These are phyloP conservation scores for Orestias chungarensis DNA, from an alignment of 2,797 vertebrate species.

Conservation along the genomic window DNA sequence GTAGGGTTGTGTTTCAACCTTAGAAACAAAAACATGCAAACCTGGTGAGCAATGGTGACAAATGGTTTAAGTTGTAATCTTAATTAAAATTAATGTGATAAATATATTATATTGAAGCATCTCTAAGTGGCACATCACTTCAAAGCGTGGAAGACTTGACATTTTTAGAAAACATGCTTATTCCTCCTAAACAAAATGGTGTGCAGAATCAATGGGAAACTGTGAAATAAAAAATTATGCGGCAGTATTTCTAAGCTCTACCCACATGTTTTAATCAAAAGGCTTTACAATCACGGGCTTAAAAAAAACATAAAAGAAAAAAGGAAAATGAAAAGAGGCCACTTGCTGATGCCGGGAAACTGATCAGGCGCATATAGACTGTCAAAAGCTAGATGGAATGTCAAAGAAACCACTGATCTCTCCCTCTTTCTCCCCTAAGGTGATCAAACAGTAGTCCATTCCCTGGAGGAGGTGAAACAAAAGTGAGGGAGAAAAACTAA, in stretches of 20 bases:
- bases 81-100: background rate
- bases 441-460: slow-evolving; percentile 75
- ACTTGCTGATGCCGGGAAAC: slow-evolving; percentile 61
- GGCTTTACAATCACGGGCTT: slow-evolving; percentile 49
- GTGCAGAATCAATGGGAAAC: slow-evolving; percentile 45
- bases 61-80: background rate
- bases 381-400: slow-evolving; percentile 70
- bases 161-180: slow-evolving; percentile 40
- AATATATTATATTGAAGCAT: background rate
- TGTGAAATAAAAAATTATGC: slow-evolving; percentile 63
- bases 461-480: slow-evolving; percentile 60
- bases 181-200: slow-evolving; percentile 17
- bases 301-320: slow-evolving; percentile 23
- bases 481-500: slow-evolving; percentile 51
- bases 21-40: background rate
- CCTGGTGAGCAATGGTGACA: background rate
- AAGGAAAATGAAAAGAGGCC: slow-evolving; percentile 55
- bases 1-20: background rate
- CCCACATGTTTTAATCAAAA: slow-evolving; percentile 64
- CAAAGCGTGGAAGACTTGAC: slow-evolving; percentile 4
- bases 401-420: slow-evolving; percentile 68
- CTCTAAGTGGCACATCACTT: background rate
- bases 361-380: slow-evolving; percentile 66
- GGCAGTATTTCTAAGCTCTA: slow-evolving; percentile 52
- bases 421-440: slow-evolving; percentile 69